phyloP scores from a whole-genome alignment of 2,113 vertebrate genomes.

The Cariama cristata region DNA sequence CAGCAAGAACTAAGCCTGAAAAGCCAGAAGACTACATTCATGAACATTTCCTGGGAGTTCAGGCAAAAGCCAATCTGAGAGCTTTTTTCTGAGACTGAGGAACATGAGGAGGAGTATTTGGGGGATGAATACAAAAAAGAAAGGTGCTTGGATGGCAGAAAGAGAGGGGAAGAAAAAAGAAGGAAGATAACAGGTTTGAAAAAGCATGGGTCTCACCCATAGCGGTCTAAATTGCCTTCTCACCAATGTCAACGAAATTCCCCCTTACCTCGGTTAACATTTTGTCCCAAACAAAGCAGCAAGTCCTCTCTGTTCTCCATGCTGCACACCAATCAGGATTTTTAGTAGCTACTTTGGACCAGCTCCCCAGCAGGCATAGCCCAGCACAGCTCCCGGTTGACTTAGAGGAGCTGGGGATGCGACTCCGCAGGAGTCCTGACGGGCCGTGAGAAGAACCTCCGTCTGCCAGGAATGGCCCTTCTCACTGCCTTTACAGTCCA shows the following conservation, averaged over 20 bases:
- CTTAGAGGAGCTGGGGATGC: background rate
- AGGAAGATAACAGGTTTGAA: background rate
- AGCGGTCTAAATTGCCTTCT: background rate
- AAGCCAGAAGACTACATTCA: slow-evolving; percentile 17
- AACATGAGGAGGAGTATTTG: background rate
- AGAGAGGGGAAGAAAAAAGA: background rate
- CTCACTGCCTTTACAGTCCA: background rate
- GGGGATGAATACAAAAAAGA: background rate
- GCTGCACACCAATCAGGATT: background rate
- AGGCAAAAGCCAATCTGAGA: background rate
- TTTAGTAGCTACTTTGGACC: background rate
- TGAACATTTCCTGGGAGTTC: background rate
- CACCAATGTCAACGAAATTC: background rate
- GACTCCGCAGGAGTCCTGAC: background rate
- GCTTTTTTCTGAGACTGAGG: background rate
- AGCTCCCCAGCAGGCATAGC: background rate
- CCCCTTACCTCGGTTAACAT: background rate
- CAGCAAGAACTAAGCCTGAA: slow-evolving; percentile 30
- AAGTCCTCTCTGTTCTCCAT: background rate
- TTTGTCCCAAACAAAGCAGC: background rate
- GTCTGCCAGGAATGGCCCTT: background rate
- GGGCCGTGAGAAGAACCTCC: background rate
- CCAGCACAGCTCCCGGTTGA: background rate
- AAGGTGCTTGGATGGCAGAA: background rate
- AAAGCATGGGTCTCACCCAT: background rate